Evolutionary conservation across 2,113 vertebrate species (phyloP), one percentile per base, ranked within the genome.

Genomic region (Formicarius rufipectus): DNA sequence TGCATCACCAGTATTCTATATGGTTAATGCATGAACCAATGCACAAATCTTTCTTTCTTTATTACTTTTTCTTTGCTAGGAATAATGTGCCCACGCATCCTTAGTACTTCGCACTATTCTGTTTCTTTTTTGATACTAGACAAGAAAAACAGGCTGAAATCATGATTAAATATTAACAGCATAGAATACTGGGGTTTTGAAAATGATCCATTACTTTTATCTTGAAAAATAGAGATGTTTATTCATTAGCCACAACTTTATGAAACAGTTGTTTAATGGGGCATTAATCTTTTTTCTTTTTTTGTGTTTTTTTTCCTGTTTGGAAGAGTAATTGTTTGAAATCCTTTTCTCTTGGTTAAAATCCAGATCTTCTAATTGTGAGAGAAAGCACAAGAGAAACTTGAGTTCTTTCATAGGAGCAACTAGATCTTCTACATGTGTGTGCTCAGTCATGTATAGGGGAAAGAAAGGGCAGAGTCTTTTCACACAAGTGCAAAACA

Each of bases 161-260:
- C 52, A 50, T 78, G 83, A 78, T 90, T 83, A 90, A 94, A 82
- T 96, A 95, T 81, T 93, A 94, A 90, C 69, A 80, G n/a, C 28
- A 14, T 91, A 60, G 25, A 74, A 53, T 49, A 78, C 23, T 89
- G 52, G 30, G 71, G 62, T 19, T 58, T 73, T 72, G 79, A 84
- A 87, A 93, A 90, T 91, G 33, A 91, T 60, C 76, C 67, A 78
- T 95, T 93, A 87, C 10, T 87, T 94, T 93, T 94, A 47, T 56
- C 45, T 76, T 89, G 35, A 73, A 87, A 96, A 91, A 95, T 72
- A 4, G 64, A 89, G 49, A 84, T 92, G 39, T 93, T 95, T 93
- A 55, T 93, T 96, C 64, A 84, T 91, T 92, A 89, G 53, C 88
- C 91, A 90, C 40, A 93, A 82, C 37, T 84, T 72, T 71, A 69